A percentile compares a stretch with the other conserved stretches of the same genome.
phyloP scores from a whole-genome alignment of 2,113 vertebrate genomes.

The Axis porcinus region DNA sequence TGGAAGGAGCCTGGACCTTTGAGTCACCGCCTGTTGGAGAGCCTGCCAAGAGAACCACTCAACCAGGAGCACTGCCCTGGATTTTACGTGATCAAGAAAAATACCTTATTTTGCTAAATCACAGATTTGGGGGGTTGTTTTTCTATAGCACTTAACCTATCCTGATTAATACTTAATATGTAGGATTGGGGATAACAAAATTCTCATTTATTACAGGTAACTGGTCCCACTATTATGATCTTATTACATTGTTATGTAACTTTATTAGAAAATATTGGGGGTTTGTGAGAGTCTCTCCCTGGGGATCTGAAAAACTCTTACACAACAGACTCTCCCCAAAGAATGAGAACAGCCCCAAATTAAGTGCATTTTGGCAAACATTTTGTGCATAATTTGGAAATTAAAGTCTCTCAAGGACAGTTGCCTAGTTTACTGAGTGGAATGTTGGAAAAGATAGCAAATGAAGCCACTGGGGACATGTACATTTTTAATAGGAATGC shows the following conservation, averaged over 20 bases:
- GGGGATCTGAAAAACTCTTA: neutral
- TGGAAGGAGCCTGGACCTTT: neutral
- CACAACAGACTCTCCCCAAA: neutral
- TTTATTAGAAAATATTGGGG: neutral
- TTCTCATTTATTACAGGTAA: neutral
- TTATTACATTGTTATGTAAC: neutral
- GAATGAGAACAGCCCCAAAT: neutral
- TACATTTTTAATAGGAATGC: neutral
- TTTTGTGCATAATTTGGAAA: neutral
- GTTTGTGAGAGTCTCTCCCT: neutral
- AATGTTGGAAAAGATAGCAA: neutral
- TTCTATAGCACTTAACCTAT: neutral
- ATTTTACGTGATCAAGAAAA: neutral
- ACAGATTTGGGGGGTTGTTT: neutral
- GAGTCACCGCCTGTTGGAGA: neutral
- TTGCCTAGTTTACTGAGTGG: neutral
- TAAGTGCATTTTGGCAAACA: neutral
- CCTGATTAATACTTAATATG: neutral
- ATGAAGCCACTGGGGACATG: neutral
- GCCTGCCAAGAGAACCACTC: neutral
- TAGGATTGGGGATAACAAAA: neutral
- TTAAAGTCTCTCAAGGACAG: neutral
- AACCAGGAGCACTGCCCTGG: neutral
- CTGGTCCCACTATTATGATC: neutral
- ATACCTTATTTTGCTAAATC: neutral